These are phyloP conservation scores for Cerastis leucographa DNA, from an alignment of 2,888 invertebrate species.

Conservation along the genomic window DNA sequence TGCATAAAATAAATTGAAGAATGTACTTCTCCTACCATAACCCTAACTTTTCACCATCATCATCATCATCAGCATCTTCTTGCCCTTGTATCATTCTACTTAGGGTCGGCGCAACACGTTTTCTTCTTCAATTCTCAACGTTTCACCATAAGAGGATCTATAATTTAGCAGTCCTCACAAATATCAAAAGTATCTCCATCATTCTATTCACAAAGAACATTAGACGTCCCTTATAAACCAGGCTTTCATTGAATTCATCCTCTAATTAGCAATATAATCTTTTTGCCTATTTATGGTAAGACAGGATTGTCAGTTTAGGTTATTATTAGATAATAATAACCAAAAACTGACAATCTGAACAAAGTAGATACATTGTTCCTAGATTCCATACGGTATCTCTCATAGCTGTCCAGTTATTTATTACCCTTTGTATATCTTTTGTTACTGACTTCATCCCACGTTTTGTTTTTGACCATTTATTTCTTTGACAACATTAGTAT, in stretches of 20 bases:
- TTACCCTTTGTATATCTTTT: neutral
- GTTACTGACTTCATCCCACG: neutral
- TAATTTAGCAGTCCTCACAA: neutral
- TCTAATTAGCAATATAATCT: slow-evolving; percentile 1
- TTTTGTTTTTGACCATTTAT: neutral
- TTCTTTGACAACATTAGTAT: too few relatives aligned
- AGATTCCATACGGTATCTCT: too few relatives aligned
- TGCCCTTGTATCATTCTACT: too few relatives aligned
- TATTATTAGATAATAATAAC: neutral
- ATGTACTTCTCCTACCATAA: too few relatives aligned
- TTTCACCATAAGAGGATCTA: neutral
- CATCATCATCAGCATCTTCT: neutral
- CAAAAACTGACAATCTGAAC: too few relatives aligned
- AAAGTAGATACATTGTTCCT: too few relatives aligned
- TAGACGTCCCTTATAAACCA: neutral
- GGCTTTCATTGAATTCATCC: neutral
- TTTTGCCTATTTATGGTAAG: neutral
- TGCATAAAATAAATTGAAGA: too few relatives aligned
- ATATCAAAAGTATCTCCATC: neutral
- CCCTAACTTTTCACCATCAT: neutral
- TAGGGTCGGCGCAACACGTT: too few relatives aligned
- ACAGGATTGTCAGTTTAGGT: neutral
- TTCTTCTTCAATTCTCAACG: too few relatives aligned
- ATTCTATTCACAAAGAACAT: neutral
- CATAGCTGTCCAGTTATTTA: too few relatives aligned